phyloP scores from a whole-genome alignment of 2,113 vertebrate genomes.

The Colaptes auratus region DNA sequence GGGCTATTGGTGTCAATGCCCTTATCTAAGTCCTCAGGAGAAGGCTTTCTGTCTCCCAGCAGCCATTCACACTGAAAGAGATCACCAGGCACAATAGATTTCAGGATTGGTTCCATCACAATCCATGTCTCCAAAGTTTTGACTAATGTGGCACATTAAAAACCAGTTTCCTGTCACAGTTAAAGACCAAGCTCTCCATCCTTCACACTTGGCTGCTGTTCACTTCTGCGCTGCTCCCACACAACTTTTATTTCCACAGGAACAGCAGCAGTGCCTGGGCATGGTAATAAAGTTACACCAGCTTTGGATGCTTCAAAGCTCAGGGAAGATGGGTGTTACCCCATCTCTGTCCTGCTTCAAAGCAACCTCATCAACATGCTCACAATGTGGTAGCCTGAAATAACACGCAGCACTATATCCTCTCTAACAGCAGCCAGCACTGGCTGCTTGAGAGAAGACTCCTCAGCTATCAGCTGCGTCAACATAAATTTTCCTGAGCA shows the following conservation, averaged over 20 bases:
- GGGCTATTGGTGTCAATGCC: constrained; percentile 94
- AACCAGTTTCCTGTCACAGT: neutral
- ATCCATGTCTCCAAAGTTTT: neutral
- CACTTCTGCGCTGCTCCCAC: neutral
- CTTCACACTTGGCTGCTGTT: neutral
- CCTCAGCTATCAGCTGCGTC: neutral
- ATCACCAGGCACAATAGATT: neutral
- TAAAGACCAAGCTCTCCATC: neutral
- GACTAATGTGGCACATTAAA: neutral
- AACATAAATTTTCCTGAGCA: neutral
- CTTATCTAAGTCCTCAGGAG: constrained; percentile 93
- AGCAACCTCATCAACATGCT: neutral
- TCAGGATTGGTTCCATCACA: neutral
- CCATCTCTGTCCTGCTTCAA: neutral
- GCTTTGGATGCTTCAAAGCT: neutral
- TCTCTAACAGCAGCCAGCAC: neutral
- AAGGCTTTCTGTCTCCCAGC: constrained; percentile 94
- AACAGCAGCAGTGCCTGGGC: neutral
- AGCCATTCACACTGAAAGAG: constrained; percentile 93
- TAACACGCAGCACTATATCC: neutral
- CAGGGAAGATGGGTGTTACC: neutral
- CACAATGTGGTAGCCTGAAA: neutral
- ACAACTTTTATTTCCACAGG: neutral
- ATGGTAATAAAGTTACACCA: neutral
- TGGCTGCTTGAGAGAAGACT: neutral